Percentiles rank a stretch among this genome's conserved stretches.
Evolutionary conservation across 1,140 invertebrate genomes (phyloP).

Genomic region (Phenacoccus solenopsis): DNA sequence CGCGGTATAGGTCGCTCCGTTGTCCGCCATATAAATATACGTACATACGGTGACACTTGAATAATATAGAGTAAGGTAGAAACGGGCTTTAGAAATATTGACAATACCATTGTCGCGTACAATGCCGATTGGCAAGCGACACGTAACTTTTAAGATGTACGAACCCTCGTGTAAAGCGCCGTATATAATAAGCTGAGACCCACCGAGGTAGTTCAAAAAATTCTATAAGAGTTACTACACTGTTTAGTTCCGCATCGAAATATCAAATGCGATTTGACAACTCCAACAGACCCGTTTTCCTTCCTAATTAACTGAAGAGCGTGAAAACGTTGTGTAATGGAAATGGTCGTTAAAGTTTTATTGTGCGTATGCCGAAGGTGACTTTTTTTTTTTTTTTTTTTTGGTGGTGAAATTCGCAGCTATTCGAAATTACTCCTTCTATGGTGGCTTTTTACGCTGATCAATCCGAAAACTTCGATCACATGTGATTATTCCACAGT

Average conservation of each 20-base stretch:
- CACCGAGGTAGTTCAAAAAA: neutral
- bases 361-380: too few relatives aligned
- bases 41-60: neutral
- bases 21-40: neutral
- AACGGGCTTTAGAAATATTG: neutral
- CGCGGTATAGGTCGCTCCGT: neutral
- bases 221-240: neutral
- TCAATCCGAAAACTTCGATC: too few relatives aligned
- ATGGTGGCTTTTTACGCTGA: too few relatives aligned
- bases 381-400: too few relatives aligned
- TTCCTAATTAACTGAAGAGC: neutral
- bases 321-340: neutral
- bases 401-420: too few relatives aligned
- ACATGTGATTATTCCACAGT: too few relatives aligned
- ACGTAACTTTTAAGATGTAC: neutral
- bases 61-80: neutral
- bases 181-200: neutral
- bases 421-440: too few relatives aligned
- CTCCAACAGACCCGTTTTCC: neutral
- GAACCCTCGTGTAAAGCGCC: neutral
- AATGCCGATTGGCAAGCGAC: neutral
- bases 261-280: neutral
- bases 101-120: neutral
- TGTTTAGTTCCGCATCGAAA: slow-evolving; percentile 1
- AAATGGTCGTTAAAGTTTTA: too few relatives aligned